Evolutionary conservation across 2,888 invertebrate species (phyloP).

Genomic region (Rhimphoctona megacephalus): DNA sequence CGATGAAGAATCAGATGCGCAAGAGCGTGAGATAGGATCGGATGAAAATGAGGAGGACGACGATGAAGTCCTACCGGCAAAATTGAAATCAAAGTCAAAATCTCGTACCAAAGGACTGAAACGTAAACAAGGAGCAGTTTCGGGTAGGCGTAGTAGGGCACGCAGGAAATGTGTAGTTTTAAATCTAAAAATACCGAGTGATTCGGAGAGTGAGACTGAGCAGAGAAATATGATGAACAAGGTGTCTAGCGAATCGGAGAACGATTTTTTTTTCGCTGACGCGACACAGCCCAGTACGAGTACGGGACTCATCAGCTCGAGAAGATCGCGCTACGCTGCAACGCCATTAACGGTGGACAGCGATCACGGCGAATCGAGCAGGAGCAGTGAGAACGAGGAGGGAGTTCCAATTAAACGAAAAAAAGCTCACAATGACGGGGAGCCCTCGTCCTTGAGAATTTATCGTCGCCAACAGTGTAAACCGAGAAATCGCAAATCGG

Average conservation of each 20-base stretch:
- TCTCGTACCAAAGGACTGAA: conserved; percentile 77
- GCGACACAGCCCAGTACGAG: conserved; percentile 83
- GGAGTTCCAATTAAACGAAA: conserved; percentile 71
- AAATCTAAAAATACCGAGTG: conserved; percentile 70
- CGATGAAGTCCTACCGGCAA: conserved; percentile 12
- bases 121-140: conserved; percentile 75
- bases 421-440: conserved; percentile 73
- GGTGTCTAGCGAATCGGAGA: conserved; percentile 72
- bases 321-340: conserved; percentile 74
- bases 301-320: conserved; percentile 78
- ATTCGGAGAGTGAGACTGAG: conserved; percentile 65
- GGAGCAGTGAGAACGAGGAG: conserved; percentile 71
- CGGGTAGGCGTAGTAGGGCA: conserved; percentile 70
- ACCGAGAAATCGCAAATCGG: conserved; percentile 63
- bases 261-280: conserved; percentile 75
- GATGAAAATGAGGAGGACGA: conserved; percentile 54
- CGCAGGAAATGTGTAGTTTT: conserved; percentile 76
- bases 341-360: conserved; percentile 62
- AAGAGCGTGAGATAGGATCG: conserved; percentile 39
- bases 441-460: conserved; percentile 66
- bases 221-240: conserved; percentile 12
- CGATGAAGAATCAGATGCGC: conserved; percentile 54
- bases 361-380: conserved; percentile 68
- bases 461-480: conserved; percentile 73
- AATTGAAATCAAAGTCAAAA: conserved; percentile 78